A percentile compares a stretch with the other conserved stretches of the same genome.
Conservation (phyloP, 2,888 invertebrate species). For the Schizaphis graminum region DNA sequence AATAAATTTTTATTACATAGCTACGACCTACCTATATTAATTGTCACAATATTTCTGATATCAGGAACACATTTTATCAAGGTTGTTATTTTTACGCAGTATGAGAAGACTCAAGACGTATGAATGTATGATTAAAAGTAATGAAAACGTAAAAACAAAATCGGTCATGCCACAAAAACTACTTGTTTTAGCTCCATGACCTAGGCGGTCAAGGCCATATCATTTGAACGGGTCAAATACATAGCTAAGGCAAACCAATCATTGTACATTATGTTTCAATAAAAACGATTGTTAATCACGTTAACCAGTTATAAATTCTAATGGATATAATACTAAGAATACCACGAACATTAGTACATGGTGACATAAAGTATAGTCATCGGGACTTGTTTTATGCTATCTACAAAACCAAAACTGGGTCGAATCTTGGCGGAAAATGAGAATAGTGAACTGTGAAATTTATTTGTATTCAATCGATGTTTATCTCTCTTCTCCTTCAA, state of each 20-base stretch:
- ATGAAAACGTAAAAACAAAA: slow-evolving; percentile 49
- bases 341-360: background rate
- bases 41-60: background rate
- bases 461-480: slow-evolving; percentile 31
- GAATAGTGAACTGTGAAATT: slow-evolving; percentile 7
- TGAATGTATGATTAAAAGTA: background rate
- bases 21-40: background rate
- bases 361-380: background rate
- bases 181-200: slow-evolving; percentile 28
- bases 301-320: slow-evolving; percentile 63
- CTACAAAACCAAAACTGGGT: slow-evolving; percentile 50
- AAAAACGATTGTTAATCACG: slow-evolving; percentile 60
- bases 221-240: slow-evolving; percentile 58
- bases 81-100: background rate
- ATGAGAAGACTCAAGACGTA: slow-evolving; percentile 18
- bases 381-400: slow-evolving; percentile 33
- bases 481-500: background rate
- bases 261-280: slow-evolving; percentile 62
- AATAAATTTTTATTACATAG: background rate
- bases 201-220: slow-evolving; percentile 53
- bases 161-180: slow-evolving; percentile 45
- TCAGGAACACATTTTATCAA: slow-evolving; percentile 30
- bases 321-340: slow-evolving; percentile 57
- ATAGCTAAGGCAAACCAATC: slow-evolving; percentile 33
- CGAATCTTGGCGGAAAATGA: slow-evolving; percentile 50